Conservation (phyloP, 2,888 invertebrate species). For the Crematogaster levior region DNA sequence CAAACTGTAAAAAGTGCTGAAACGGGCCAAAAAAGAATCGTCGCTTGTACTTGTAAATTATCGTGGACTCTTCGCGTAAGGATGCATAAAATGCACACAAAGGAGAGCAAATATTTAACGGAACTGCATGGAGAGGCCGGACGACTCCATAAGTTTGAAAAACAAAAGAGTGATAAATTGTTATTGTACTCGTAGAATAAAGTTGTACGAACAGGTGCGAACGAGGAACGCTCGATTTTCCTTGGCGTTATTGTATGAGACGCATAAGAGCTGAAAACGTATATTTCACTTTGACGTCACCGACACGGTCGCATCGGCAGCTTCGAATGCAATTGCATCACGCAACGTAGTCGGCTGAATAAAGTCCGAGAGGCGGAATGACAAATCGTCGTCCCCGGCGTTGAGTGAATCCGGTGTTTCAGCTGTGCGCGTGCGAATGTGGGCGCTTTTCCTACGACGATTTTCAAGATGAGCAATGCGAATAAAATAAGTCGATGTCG, state of each 20-base stretch:
- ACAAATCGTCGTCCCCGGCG: slow-evolving; percentile 67
- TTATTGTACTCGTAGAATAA: slow-evolving; percentile 55
- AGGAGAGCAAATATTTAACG: slow-evolving; percentile 50
- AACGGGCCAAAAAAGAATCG: slow-evolving; percentile 15
- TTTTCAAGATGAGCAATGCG: slow-evolving; percentile 45
- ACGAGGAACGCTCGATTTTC: slow-evolving; percentile 62
- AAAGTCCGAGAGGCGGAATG: slow-evolving; percentile 69
- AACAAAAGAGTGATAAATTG: slow-evolving; percentile 70
- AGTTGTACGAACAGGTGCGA: slow-evolving; percentile 52
- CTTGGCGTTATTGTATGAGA: slow-evolving; percentile 58
- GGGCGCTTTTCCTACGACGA: slow-evolving; percentile 32
- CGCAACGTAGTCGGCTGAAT: slow-evolving; percentile 63
- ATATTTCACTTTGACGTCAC: slow-evolving; percentile 69
- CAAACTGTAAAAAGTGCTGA: slow-evolving; percentile 28
- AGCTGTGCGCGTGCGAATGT: slow-evolving; percentile 23
- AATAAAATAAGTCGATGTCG: slow-evolving; percentile 42
- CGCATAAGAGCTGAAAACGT: slow-evolving; percentile 46
- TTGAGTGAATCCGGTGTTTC: slow-evolving; percentile 55
- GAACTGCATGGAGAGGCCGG: slow-evolving; percentile 43
- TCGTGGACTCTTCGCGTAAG: slow-evolving; percentile 1
- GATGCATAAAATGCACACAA: slow-evolving; percentile 52
- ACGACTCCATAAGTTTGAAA: slow-evolving; percentile 56
- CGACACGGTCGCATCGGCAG: slow-evolving; percentile 65
- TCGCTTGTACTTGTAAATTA: slow-evolving; percentile 39
- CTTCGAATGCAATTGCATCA: slow-evolving; percentile 56